phyloP scores from a whole-genome alignment of 2,113 vertebrate genomes.

The Burhinus bistriatus region DNA sequence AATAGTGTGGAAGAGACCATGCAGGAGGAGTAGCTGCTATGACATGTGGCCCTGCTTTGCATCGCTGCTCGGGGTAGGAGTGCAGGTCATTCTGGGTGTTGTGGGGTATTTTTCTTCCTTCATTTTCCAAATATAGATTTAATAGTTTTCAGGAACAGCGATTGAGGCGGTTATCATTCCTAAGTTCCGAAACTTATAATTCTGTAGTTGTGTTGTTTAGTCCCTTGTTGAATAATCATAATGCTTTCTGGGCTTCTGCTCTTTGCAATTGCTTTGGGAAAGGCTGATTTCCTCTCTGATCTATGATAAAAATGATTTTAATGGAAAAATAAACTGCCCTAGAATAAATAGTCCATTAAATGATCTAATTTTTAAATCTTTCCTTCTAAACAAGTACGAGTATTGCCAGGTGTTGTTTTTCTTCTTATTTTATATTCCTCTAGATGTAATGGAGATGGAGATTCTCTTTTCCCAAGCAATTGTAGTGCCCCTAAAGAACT shows the following conservation, averaged over 20 bases:
- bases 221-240: background rate
- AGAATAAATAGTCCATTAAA: background rate
- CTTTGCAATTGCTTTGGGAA: background rate
- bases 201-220: background rate
- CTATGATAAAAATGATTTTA: background rate
- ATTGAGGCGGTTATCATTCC: background rate
- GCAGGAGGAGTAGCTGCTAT: background rate
- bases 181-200: background rate
- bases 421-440: background rate
- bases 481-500: background rate
- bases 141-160: background rate
- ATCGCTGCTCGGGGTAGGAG: background rate
- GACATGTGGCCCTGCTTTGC: background rate
- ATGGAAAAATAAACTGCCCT: background rate
- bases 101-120: too few relatives aligned
- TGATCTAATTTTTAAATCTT: background rate
- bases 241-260: background rate
- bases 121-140: background rate
- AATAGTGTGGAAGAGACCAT: background rate
- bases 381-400: background rate
- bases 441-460: background rate
- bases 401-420: background rate
- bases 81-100: background rate
- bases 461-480: background rate
- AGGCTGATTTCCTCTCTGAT: background rate